Base-by-base conservation (phyloP, 2,888 invertebrate species). In the Archaeoteleia sp. region DNA sequence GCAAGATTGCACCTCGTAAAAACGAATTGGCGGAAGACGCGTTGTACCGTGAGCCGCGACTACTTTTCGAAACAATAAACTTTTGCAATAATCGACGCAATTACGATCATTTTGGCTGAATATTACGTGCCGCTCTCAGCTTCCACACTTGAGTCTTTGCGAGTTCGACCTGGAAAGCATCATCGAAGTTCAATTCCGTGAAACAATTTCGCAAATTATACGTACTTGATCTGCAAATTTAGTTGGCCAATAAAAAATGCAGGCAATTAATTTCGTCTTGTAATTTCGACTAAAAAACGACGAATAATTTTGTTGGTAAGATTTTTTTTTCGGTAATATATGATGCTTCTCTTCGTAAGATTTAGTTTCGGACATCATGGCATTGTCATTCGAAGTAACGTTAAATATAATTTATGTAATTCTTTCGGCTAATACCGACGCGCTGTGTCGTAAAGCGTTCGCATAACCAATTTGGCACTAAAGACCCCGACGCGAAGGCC, bases 391-490 rank as follows among this genome's bases (percentile, higher is more conserved):
- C 63, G 72, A 66, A 35, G 63, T 70, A 74, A 74, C 72, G 67
- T 71, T 54, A 71, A 76, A 65, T 29, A 62, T 71, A 78, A 80
- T 78, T 76, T 77, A 77, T 79, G 74, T 77, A 77, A 79, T 79
- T 77, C 77, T 78, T 78, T 75, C 69, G 74, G 72, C 72, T 76
- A 74, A 77, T 75, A 77, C 77, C 72, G 69, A 70, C n/a, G n/a
- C n/a, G n/a, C 75, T 73, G 74, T 74, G 76, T 78, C 79, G 78
- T 80, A 79, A 80, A 79, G 76, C 78, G 74, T 73, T 61, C 77
- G 77, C 80, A 79, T 79, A 80, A 79, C 78, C 79, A 79, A 80
- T 80, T 80, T 78, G 77, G 79, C 78, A 80, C 77, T 79, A 79
- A 80, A 80, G 78, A 78, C 71, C 73, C 70, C 74, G 78, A 73